Evolutionary conservation across 2,113 vertebrate genomes (phyloP).

Genomic region (Stictonetta naevosa): DNA sequence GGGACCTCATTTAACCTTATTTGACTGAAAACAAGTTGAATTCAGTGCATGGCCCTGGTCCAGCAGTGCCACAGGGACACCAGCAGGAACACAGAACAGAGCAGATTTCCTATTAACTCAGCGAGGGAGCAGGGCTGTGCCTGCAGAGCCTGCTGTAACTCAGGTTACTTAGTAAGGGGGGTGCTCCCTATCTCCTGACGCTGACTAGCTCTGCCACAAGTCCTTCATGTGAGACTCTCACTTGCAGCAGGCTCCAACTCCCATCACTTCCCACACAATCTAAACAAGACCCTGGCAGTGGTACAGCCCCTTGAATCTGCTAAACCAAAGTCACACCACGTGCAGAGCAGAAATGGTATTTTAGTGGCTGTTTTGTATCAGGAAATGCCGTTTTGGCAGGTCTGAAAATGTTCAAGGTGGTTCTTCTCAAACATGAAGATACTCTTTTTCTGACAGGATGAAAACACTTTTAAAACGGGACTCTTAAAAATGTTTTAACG

Average conservation of each 20-base stretch:
- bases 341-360: not conserved
- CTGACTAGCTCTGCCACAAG: not conserved
- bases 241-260: accelerated
- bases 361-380: constrained; percentile 3
- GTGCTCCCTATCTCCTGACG: not conserved
- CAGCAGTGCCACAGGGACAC: not conserved
- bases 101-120: not conserved
- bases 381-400: constrained; percentile 18
- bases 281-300: not conserved
- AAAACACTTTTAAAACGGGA: not conserved
- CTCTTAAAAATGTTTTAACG: not conserved
- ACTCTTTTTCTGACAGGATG: constrained; percentile 12
- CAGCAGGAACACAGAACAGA: not conserved
- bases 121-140: not conserved
- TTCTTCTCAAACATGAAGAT: not conserved
- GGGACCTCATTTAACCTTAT: not conserved
- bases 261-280: not conserved
- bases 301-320: not conserved
- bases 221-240: accelerated
- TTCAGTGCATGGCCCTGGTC: not conserved
- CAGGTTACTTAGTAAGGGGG: not conserved
- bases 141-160: not conserved
- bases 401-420: not conserved
- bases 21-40: not conserved
- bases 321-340: not conserved